Percentiles rank a stretch among this genome's conserved stretches.
phyloP scores from a whole-genome alignment of 2,797 vertebrate genomes.

The Gymnothorax reevesii region DNA sequence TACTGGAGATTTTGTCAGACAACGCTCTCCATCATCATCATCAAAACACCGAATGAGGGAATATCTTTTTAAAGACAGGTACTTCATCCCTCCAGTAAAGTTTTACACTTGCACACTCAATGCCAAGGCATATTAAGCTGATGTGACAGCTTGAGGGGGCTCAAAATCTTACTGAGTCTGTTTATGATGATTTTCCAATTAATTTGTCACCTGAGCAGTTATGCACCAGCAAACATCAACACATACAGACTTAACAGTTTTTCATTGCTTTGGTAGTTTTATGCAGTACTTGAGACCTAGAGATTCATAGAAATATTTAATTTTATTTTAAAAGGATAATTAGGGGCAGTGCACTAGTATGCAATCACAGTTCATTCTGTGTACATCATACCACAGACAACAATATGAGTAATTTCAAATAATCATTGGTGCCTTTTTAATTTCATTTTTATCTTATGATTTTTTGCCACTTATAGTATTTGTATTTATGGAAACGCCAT shows the following conservation, averaged over 20 bases:
- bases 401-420: not conserved
- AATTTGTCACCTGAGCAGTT: not conserved
- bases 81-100: too few species aligned
- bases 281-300: not conserved
- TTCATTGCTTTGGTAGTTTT: not conserved
- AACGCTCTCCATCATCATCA: too few species aligned
- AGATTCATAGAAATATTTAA: not conserved
- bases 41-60: too few species aligned
- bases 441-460: not conserved
- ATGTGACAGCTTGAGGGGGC: too few species aligned
- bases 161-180: too few species aligned
- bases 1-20: too few species aligned
- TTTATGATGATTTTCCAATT: too few species aligned
- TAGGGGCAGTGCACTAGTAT: not conserved
- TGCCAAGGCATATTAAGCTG: too few species aligned
- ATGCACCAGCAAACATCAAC: not conserved
- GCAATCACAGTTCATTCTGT: not conserved
- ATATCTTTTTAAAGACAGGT: too few species aligned
- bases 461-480: not conserved
- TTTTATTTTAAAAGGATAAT: not conserved
- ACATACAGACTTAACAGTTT: not conserved
- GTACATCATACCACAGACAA: not conserved
- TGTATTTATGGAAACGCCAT: slow-evolving; percentile 6
- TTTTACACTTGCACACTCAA: too few species aligned
- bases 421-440: not conserved